phyloP scores from a whole-genome alignment of 2,113 vertebrate genomes.

The Oncorhynchus clarkii region DNA sequence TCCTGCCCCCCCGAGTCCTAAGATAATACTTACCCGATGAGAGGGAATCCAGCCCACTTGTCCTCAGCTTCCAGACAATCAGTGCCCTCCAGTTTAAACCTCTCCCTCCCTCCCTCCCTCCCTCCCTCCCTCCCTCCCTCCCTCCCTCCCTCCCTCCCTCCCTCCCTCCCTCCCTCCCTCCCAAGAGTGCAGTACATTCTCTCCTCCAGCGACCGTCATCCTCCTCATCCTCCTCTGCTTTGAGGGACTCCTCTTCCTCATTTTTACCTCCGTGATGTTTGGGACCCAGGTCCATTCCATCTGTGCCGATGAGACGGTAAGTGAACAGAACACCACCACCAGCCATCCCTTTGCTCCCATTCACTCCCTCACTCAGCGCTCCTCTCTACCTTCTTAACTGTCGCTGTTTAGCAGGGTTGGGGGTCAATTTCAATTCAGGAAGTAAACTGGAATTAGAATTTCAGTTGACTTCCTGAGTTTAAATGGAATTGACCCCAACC shows the following conservation, averaged over 20 bases:
- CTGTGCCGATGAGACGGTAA: slow-evolving; percentile 95
- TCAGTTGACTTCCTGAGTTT: no score
- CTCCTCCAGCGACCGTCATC: slow-evolving; percentile 92
- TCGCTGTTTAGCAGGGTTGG: neutral
- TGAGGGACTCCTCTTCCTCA: slow-evolving; percentile 93
- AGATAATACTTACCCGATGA: no score
- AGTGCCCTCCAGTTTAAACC: neutral
- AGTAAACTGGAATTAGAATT: no score
- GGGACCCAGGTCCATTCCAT: slow-evolving; percentile 98
- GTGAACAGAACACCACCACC: slow-evolving; percentile 35
- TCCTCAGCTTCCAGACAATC: neutral
- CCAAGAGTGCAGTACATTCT: slow-evolving; percentile 94
- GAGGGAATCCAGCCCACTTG: neutral
- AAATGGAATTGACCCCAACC: no score
- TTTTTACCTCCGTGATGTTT: slow-evolving; percentile 98
- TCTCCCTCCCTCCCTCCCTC: neutral
- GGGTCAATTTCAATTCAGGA: no score
- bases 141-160: slow-evolving; percentile 15
- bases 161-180: slow-evolving; percentile 8
- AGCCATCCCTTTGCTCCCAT: neutral
- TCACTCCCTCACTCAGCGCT: neutral
- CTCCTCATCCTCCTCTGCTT: slow-evolving; percentile 96
- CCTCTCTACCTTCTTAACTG: neutral
- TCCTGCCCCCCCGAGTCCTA: no score
- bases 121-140: slow-evolving; percentile 11